Evolutionary conservation across 1,140 invertebrate species (phyloP).

Genomic region (Ceratina japonica): DNA sequence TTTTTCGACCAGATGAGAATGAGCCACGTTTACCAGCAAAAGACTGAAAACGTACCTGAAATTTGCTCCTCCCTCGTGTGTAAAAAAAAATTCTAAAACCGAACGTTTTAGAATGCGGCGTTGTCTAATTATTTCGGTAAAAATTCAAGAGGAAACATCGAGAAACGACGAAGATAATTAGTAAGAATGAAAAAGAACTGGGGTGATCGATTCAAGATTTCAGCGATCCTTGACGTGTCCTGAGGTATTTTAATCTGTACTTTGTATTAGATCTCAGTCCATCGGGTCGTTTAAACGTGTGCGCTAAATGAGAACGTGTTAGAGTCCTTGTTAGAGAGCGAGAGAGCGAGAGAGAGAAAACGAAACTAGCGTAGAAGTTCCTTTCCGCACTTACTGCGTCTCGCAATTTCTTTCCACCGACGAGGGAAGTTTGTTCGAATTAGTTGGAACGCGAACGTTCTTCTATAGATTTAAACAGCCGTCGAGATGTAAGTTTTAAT

Average conservation of each 20-base stretch:
- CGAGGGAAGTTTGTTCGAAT: neutral
- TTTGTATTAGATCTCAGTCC: constrained; percentile 25
- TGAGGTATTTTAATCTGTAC: constrained; percentile 21
- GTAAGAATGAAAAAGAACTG: neutral
- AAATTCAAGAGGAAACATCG: constrained; percentile 9
- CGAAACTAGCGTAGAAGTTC: too few species aligned
- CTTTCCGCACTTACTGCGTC: too few species aligned
- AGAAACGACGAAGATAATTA: constrained; percentile 10
- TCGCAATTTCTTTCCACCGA: too few species aligned
- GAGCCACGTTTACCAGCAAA: constrained; percentile 58
- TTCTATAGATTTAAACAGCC: neutral
- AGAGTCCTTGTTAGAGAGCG: too few species aligned
- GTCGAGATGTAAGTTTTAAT: neutral
- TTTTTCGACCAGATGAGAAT: constrained; percentile 13
- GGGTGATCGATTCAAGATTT: constrained; percentile 33
- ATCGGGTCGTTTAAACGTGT: constrained; percentile 1
- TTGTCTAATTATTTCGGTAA: constrained; percentile 11
- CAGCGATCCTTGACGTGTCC: constrained; percentile 37
- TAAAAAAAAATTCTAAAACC: constrained; percentile 8
- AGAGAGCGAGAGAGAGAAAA: neutral
- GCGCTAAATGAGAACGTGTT: too few species aligned
- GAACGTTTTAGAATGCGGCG: constrained; percentile 13
- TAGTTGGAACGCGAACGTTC: neutral
- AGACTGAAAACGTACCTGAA: constrained; percentile 72
- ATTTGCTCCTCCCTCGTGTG: constrained; percentile 16